These are phyloP conservation scores for Drosophila diplacantha DNA, from an alignment of 2,888 invertebrate species.

Conservation along the genomic window DNA sequence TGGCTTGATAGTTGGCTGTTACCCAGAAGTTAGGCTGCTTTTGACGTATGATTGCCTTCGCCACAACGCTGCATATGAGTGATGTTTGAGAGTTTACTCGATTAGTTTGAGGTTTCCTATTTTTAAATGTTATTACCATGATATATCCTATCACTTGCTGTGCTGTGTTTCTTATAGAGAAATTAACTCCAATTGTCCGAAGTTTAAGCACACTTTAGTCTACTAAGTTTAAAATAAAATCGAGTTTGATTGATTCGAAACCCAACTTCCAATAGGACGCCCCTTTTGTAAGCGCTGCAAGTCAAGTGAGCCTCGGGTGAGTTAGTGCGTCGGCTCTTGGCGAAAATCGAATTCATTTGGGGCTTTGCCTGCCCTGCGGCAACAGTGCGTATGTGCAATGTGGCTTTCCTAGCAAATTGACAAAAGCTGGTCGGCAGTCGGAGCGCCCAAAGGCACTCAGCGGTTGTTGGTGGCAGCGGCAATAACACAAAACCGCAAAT, in stretches of 20 bases:
- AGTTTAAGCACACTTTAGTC: background rate
- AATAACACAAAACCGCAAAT: constrained; percentile 67
- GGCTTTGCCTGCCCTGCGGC: constrained; percentile 32
- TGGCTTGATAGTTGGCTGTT: constrained; percentile 4
- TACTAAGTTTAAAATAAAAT: constrained; percentile 13
- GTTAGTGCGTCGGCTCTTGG: constrained; percentile 29
- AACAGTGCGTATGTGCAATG: constrained; percentile 63
- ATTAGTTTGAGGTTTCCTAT: background rate
- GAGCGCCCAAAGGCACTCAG: constrained; percentile 33
- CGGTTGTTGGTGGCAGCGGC: constrained; percentile 41
- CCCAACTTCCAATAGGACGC: background rate
- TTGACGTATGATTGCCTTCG: background rate
- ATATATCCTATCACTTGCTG: background rate
- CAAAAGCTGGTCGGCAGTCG: constrained; percentile 45
- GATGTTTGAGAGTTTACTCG: background rate
- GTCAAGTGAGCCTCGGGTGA: constrained; percentile 10
- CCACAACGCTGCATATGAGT: background rate
- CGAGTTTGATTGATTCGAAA: constrained; percentile 23
- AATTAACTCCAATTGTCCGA: background rate
- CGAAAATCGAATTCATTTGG: constrained; percentile 41
- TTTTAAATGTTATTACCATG: too few species aligned
- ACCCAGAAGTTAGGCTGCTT: background rate
- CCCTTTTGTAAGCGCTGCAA: constrained; percentile 1
- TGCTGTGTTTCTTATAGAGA: background rate
- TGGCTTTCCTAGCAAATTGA: constrained; percentile 65